These are phyloP conservation scores for Pseudococcus viburni DNA, from an alignment of 2,888 invertebrate genomes.

Conservation along the genomic window DNA sequence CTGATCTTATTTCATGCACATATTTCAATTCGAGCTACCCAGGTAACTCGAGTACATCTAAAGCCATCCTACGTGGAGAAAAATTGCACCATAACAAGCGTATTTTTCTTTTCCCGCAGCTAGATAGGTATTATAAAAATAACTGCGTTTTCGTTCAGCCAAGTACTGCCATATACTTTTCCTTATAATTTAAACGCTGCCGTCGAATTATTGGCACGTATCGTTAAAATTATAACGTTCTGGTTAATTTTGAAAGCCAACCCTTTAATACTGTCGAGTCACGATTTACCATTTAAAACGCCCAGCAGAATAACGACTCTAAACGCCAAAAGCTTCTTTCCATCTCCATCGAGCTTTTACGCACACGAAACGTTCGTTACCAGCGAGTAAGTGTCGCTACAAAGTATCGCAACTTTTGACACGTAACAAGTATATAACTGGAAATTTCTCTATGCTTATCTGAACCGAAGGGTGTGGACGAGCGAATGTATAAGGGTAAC, in stretches of 20 bases:
- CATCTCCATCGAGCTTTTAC: not conserved
- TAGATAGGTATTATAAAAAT: not conserved
- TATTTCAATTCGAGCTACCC: not conserved
- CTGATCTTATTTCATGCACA: not conserved
- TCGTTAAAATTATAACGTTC: slow-evolving; percentile 32
- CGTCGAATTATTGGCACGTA: slow-evolving; percentile 33
- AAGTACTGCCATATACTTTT: not conserved
- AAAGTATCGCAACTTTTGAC: slow-evolving; percentile 29
- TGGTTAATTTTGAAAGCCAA: slow-evolving; percentile 28
- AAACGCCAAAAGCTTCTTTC: slow-evolving; percentile 27
- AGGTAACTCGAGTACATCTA: not conserved
- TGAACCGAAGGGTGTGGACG: not conserved
- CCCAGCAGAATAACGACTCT: not conserved
- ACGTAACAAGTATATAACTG: slow-evolving; percentile 36
- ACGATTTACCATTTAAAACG: slow-evolving; percentile 25
- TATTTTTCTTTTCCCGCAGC: not conserved
- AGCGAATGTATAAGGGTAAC: not conserved
- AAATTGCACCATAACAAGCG: not conserved
- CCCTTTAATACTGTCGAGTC: slow-evolving; percentile 35
- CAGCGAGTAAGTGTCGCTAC: not conserved
- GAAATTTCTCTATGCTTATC: slow-evolving; percentile 6
- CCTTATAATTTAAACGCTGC: slow-evolving; percentile 26
- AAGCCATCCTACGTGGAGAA: not conserved
- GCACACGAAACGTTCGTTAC: slow-evolving; percentile 20
- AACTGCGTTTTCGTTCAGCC: not conserved